A percentile compares a stretch with the other conserved stretches of the same genome.
Evolutionary conservation across 2,113 vertebrate genomes (phyloP).

Genomic region (Pomatorhinus ruficollis): DNA sequence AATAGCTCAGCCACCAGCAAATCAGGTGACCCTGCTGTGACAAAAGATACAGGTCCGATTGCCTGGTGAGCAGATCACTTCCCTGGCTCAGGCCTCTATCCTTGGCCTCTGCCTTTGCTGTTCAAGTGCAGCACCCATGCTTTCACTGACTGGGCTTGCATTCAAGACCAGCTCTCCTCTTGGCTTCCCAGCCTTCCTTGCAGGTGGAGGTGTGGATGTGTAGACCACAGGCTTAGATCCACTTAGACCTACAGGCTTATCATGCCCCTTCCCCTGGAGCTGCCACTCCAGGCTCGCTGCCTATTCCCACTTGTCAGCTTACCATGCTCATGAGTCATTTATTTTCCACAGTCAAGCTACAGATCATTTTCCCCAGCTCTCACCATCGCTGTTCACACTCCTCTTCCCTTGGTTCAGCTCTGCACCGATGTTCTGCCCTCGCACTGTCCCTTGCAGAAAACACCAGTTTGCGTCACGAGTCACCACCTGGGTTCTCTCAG

Average conservation of each 20-base stretch:
- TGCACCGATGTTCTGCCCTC: accelerated
- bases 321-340: accelerated
- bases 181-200: background rate
- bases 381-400: accelerated
- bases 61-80: accelerated
- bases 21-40: background rate
- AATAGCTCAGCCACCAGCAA: background rate
- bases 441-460: background rate
- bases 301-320: background rate
- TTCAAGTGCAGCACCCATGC: background rate
- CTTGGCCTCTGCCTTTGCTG: background rate
- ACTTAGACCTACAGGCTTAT: no score
- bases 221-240: background rate
- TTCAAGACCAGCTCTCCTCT: background rate
- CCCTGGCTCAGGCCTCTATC: accelerated
- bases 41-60: accelerated
- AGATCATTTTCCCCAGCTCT: background rate
- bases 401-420: background rate
- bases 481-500: background rate
- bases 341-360: background rate
- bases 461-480: accelerated
- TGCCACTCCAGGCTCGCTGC: accelerated
- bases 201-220: no score
- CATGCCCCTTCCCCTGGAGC: background rate
- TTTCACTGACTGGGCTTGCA: background rate